A percentile compares a stretch with the other conserved stretches of the same genome.
Conservation (phyloP, 2,113 vertebrate genomes). For the Megatriorchis doriae region DNA sequence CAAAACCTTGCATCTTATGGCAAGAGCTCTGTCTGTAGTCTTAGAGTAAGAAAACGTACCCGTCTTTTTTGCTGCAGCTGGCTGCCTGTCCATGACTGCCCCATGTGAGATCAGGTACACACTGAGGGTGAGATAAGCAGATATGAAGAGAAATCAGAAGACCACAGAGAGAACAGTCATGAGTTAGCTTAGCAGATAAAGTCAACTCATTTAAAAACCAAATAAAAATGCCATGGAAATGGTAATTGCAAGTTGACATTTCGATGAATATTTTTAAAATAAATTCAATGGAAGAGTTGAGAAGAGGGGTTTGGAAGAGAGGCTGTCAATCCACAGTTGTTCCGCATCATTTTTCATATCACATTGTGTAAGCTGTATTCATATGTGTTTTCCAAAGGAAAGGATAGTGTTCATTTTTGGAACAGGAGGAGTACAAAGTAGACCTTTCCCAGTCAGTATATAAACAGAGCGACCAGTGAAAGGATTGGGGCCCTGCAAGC, state of each 20-base stretch:
- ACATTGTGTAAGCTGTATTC: background rate
- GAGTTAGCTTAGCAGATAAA: background rate
- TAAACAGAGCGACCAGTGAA: background rate
- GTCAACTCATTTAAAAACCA: background rate
- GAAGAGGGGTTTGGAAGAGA: background rate
- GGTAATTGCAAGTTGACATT: background rate
- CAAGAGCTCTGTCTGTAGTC: background rate
- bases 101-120: background rate
- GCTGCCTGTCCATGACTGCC: background rate
- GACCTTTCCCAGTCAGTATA: background rate
- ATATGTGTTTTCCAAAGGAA: background rate
- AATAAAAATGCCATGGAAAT: background rate
- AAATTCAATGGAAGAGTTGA: background rate
- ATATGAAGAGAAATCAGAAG: background rate
- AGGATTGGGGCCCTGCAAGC: background rate
- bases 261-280: background rate
- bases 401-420: background rate
- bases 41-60: accelerated
- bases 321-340: background rate
- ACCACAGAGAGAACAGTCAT: background rate
- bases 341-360: background rate
- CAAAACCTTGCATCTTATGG: background rate
- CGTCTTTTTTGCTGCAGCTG: background rate
- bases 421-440: background rate
- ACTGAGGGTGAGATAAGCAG: background rate